Evolutionary conservation across 2,113 vertebrate species (phyloP).

Genomic region (Eclectus roratus): DNA sequence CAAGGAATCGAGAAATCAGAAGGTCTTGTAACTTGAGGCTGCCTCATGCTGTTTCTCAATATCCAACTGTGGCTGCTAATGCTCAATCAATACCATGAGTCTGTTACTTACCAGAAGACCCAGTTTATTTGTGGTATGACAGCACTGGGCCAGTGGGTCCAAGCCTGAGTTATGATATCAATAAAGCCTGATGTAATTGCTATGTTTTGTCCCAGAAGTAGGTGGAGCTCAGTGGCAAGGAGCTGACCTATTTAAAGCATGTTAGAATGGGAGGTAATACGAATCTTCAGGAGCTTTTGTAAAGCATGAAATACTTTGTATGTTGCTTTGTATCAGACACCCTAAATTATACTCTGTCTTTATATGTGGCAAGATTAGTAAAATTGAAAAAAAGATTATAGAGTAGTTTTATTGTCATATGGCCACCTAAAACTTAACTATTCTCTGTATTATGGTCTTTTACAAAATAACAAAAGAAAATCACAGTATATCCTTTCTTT

Average conservation of each 20-base stretch:
- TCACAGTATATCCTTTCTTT: not conserved
- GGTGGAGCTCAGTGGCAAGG: not conserved
- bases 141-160: not conserved
- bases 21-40: not conserved
- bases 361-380: not conserved
- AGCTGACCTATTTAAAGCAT: not conserved
- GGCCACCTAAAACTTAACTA: not conserved
- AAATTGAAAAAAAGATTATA: not conserved
- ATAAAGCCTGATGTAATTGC: not conserved
- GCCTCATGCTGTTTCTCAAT: not conserved
- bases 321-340: not conserved
- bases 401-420: not conserved
- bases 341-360: not conserved
- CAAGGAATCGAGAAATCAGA: not conserved
- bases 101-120: not conserved
- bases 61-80: not conserved
- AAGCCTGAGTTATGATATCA: fast-evolving
- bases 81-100: not conserved
- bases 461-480: not conserved
- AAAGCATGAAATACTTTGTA: not conserved
- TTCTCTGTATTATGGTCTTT: not conserved
- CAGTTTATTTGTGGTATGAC: not conserved
- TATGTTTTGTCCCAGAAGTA: not conserved
- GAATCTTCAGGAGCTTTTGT: not conserved
- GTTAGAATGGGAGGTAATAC: not conserved